Base-by-base conservation (phyloP, 2,888 invertebrate genomes). In the Cacoxenus indagator region DNA sequence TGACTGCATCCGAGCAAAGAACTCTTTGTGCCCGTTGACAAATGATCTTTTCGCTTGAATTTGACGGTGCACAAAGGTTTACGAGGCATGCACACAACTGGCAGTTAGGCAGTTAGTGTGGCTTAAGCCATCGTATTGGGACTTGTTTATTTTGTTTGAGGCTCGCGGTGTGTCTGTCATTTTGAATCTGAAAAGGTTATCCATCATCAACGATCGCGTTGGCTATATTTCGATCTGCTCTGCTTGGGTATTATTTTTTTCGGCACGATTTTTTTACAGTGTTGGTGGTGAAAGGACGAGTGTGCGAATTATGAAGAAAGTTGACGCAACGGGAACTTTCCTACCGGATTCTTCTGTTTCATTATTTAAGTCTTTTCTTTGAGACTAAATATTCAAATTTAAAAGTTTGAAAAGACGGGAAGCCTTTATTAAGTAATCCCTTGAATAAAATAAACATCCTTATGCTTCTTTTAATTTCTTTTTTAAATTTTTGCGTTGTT, bases 21-120 rank as follows among this genome's bases (percentile, higher is more conserved):
- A n/a, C n/a, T 43, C 45, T 43, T 43, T 2, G 2, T 43, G 45
- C 14, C 4, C 22, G 4, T 51, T 70, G 70, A 72, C 66, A 70
- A 67, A 67, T 73, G 68, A 65, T 67, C 26, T 45, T 37, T 68
- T 67, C 24, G 27, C 68, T 67, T 64, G 65, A 31, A 55, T 54
- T 66, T 46, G 51, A 69, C 31, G 26, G 19, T 62, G 65, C 54
- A 54, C 9, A 37, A 37, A 37, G 14, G 22, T 51, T 51, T 19
- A 19, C 22, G 17, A 17, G 8, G 51, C 51, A 51, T 51, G 51
- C 17, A 51, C 6, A 51, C 8, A 5, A 14, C 37, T 11, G 14
- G 37, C 8, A 1, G 37, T 11, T 37, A 37, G 2, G 37, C 8
- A 37, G 37, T 4, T 11, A 2, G 37, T 8, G 37, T 14, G 2